Percentiles rank a stretch among this genome's conserved stretches.
Evolutionary conservation across 2,888 invertebrate species (phyloP).

Genomic region (Homarus gammarus): DNA sequence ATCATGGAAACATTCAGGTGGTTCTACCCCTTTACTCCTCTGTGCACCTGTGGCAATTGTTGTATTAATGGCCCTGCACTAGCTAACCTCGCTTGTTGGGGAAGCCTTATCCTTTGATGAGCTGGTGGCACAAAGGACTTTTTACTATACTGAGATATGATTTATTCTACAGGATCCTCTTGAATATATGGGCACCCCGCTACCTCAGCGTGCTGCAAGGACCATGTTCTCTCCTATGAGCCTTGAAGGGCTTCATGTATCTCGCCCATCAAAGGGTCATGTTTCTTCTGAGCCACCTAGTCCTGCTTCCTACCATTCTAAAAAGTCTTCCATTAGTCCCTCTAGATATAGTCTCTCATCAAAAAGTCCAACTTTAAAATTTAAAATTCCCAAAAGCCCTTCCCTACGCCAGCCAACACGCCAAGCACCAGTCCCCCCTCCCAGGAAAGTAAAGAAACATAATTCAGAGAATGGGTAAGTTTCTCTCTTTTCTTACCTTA

Average conservation of each 20-base stretch:
- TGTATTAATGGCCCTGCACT: no score
- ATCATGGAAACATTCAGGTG: no score
- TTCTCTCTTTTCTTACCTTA: background rate
- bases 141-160: background rate
- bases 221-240: no score
- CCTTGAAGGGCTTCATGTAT: slow-evolving; percentile 14
- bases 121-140: no score
- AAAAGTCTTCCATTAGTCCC: background rate
- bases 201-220: slow-evolving; percentile 26
- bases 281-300: background rate
- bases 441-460: slow-evolving; percentile 38
- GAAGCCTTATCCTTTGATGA: no score
- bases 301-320: background rate
- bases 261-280: background rate
- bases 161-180: slow-evolving; percentile 44
- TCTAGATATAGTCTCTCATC: slow-evolving; percentile 17
- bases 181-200: slow-evolving; percentile 40
- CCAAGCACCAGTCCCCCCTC: slow-evolving; percentile 31
- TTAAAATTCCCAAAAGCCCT: slow-evolving; percentile 21
- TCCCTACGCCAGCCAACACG: slow-evolving; percentile 22
- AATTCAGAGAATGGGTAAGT: slow-evolving; percentile 36
- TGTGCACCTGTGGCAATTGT: no score
- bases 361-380: slow-evolving; percentile 32
- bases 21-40: no score
- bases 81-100: no score